Conservation (phyloP, 1,140 invertebrate species). For the Anoplophora glabripennis region DNA sequence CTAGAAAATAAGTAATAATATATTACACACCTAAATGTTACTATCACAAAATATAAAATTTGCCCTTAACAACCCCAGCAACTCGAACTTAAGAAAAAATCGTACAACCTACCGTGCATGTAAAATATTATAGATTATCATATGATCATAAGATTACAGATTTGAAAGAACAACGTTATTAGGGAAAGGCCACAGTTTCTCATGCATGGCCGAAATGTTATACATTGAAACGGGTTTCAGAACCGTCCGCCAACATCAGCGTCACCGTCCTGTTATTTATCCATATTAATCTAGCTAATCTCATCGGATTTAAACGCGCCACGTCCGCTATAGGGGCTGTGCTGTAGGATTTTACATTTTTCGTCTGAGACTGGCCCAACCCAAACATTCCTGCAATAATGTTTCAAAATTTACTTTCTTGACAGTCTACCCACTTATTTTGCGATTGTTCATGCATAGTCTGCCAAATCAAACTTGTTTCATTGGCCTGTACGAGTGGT, state of each 20-base stretch:
- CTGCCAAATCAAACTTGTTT: too few species aligned
- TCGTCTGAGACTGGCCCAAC: constrained; percentile 84
- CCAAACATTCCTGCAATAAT: constrained; percentile 80
- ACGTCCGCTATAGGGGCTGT: constrained; percentile 88
- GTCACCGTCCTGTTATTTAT: constrained; percentile 88
- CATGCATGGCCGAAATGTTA: constrained; percentile 48
- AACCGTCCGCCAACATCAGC: constrained; percentile 87
- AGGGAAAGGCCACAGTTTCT: too few species aligned
- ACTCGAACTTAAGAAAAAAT: too few species aligned
- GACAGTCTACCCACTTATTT: not conserved
- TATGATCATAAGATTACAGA: too few species aligned
- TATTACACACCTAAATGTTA: too few species aligned
- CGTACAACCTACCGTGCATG: too few species aligned
- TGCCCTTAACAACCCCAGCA: too few species aligned
- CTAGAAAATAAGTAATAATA: too few species aligned
- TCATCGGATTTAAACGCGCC: constrained; percentile 78
- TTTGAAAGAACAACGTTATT: too few species aligned
- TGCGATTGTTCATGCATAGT: not conserved
- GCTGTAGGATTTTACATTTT: constrained; percentile 90
- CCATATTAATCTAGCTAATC: constrained; percentile 87
- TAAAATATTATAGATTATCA: too few species aligned
- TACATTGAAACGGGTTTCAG: constrained; percentile 86
- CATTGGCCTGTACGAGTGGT: too few species aligned
- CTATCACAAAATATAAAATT: too few species aligned
- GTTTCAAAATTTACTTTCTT: not conserved